A percentile compares a stretch with the other conserved stretches of the same genome.
These are phyloP conservation scores for Otus scops DNA, from an alignment of 2,797 vertebrate species.

Conservation along the genomic window DNA sequence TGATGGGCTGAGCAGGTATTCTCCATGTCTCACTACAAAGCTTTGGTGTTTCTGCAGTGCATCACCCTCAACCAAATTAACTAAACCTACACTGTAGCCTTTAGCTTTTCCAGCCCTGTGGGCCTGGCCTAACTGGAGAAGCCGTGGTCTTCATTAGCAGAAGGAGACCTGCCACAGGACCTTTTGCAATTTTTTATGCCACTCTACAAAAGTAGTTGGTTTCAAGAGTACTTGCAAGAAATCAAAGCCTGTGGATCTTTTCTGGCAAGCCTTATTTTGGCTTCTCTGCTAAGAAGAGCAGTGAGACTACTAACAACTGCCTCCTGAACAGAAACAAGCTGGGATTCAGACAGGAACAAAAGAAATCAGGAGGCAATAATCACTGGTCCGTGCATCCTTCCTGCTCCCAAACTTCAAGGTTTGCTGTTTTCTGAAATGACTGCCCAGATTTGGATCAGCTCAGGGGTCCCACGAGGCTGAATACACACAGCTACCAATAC, in stretches of 20 bases:
- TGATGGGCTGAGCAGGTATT: neutral
- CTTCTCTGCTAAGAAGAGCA: neutral
- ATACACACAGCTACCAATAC: neutral
- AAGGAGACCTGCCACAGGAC: neutral
- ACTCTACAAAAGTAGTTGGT: neutral
- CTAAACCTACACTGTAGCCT: neutral
- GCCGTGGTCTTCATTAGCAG: neutral
- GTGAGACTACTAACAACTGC: neutral
- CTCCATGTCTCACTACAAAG: accelerated
- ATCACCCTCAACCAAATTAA: neutral
- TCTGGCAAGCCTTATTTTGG: neutral
- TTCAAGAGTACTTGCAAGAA: neutral
- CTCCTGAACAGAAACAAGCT: neutral
- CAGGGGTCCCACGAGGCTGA: neutral
- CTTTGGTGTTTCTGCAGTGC: neutral
- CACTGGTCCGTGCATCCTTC: neutral
- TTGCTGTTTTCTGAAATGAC: neutral
- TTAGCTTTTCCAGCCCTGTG: neutral
- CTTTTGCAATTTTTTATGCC: neutral
- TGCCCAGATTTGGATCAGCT: neutral
- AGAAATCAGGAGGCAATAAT: neutral
- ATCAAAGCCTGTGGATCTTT: neutral
- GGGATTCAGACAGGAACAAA: neutral
- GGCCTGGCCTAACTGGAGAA: neutral
- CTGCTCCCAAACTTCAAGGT: neutral